These are phyloP conservation scores for Notechis scutatus DNA, from an alignment of 2,113 vertebrate species.

Conservation along the genomic window DNA sequence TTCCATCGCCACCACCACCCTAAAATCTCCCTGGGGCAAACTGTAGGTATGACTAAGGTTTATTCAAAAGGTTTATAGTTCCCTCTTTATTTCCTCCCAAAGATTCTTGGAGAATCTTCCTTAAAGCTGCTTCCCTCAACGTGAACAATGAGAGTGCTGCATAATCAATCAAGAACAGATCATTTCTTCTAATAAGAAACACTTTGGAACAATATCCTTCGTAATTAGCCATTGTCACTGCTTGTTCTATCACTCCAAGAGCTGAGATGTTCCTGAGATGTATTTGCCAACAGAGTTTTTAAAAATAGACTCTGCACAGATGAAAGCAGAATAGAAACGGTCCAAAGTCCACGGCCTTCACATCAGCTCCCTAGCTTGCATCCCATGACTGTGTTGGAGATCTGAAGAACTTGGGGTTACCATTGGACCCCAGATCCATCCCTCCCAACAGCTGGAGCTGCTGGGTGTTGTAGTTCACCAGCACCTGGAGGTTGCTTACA, in stretches of 20 bases:
- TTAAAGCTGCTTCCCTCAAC: background rate
- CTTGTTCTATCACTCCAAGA: background rate
- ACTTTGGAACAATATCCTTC: background rate
- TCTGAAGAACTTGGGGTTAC: too few species aligned
- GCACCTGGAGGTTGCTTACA: background rate
- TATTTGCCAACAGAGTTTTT: background rate
- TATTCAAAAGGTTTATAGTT: background rate
- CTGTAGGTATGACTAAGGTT: background rate
- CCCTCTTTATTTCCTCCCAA: background rate
- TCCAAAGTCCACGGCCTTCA: background rate
- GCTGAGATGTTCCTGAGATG: background rate
- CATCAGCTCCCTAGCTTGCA: background rate
- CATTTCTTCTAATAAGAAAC: background rate
- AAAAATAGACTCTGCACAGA: background rate
- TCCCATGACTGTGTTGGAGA: background rate
- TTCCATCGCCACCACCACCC: background rate
- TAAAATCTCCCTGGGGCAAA: background rate
- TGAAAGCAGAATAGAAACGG: background rate
- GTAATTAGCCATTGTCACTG: background rate
- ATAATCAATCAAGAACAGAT: background rate
- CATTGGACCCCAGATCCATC: background rate
- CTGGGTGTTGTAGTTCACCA: background rate
- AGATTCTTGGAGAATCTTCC: background rate
- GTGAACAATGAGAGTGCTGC: background rate
- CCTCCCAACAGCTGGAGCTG: background rate